Conservation (phyloP, 1,140 invertebrate genomes). For the Oreohelix idahoensis region DNA sequence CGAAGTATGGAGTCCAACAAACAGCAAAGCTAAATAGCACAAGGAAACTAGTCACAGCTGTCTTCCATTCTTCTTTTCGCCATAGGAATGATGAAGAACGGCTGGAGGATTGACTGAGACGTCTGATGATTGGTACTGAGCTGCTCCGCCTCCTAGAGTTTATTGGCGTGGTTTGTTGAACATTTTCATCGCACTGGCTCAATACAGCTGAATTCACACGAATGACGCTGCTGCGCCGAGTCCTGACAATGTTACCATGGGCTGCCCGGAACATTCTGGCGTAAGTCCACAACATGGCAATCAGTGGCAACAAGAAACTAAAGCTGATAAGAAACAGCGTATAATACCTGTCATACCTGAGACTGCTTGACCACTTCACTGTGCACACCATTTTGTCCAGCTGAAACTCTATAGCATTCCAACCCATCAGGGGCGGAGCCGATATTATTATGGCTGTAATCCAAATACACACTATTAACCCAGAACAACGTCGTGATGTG, state of each 20-base stretch:
- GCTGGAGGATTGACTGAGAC: slow-evolving; percentile 62
- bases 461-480: slow-evolving; percentile 82
- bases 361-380: slow-evolving; percentile 58
- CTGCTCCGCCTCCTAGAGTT: slow-evolving; percentile 62
- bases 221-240: slow-evolving; percentile 78
- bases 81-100: slow-evolving; percentile 54
- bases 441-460: slow-evolving; percentile 62
- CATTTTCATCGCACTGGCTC: slow-evolving; percentile 28
- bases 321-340: slow-evolving; percentile 61
- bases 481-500: slow-evolving; percentile 81
- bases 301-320: slow-evolving; percentile 79
- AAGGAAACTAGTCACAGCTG: slow-evolving; percentile 76
- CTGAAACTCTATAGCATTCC: slow-evolving; percentile 67
- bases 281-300: slow-evolving; percentile 82
- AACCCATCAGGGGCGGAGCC: slow-evolving; percentile 64
- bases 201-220: slow-evolving; percentile 46
- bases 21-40: slow-evolving; percentile 76
- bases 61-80: slow-evolving; percentile 76
- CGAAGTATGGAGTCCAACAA: slow-evolving; percentile 77
- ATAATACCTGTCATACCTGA: slow-evolving; percentile 56
- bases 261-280: slow-evolving; percentile 82
- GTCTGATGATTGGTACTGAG: slow-evolving; percentile 57
- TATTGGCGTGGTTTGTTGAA: slow-evolving; percentile 48
- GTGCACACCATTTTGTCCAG: slow-evolving; percentile 65
- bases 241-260: slow-evolving; percentile 80